Conservation (phyloP, 2,888 invertebrate genomes). For the Omphaloscelis lunosa region DNA sequence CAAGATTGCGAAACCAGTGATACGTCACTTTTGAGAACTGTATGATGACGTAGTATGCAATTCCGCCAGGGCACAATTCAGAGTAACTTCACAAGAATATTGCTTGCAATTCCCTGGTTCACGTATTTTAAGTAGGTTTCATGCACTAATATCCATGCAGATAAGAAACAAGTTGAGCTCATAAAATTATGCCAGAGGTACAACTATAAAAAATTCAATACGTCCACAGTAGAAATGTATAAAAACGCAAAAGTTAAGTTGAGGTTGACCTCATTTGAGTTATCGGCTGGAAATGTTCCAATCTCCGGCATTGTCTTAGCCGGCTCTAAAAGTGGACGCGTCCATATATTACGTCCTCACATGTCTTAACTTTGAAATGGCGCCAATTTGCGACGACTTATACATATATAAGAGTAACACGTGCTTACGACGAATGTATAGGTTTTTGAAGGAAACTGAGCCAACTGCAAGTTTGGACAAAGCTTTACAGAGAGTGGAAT, state of each 20-base stretch:
- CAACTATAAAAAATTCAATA: constrained; percentile 37
- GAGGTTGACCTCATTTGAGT: constrained; percentile 84
- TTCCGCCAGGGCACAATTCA: constrained; percentile 41
- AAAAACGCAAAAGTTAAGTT: constrained; percentile 71
- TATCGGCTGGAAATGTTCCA: constrained; percentile 85
- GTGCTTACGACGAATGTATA: constrained; percentile 47
- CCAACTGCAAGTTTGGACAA: constrained; percentile 55
- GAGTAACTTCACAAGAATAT: constrained; percentile 44
- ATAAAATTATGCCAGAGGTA: neutral
- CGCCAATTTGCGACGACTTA: constrained; percentile 67
- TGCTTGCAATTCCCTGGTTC: constrained; percentile 16
- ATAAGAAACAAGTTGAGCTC: constrained; percentile 8
- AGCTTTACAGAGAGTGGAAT: constrained; percentile 44
- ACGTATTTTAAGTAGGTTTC: constrained; percentile 25
- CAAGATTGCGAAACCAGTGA: constrained; percentile 43
- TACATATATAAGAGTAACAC: constrained; percentile 47
- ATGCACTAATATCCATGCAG: constrained; percentile 14
- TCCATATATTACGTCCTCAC: constrained; percentile 69
- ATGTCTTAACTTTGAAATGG: constrained; percentile 70
- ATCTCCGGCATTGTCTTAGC: constrained; percentile 81
- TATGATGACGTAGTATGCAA: constrained; percentile 47
- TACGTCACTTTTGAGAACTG: constrained; percentile 31
- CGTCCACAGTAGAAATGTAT: constrained; percentile 56
- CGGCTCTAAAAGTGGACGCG: constrained; percentile 74
- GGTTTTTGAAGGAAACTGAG: constrained; percentile 46